Percentiles rank a stretch among this genome's conserved stretches.
Evolutionary conservation across 1,140 invertebrate species (phyloP).

Genomic region (Drosophila lacertosa): DNA sequence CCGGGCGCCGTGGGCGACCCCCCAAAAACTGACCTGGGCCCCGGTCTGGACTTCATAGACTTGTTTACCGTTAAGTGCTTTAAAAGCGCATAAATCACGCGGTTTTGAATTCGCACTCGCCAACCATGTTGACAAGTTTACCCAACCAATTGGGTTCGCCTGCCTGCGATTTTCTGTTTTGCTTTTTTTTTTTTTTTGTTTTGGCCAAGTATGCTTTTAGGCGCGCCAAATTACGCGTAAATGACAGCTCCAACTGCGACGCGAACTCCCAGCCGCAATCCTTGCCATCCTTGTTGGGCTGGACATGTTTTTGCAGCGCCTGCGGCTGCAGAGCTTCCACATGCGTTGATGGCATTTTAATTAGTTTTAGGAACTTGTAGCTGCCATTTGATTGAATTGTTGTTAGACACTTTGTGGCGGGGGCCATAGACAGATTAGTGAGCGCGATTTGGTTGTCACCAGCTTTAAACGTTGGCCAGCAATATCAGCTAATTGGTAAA

Average conservation of each 20-base stretch:
- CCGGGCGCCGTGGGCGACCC: conserved; percentile 12
- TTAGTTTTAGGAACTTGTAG: conserved; percentile 81
- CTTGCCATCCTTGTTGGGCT: conserved; percentile 19
- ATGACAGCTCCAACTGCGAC: conserved; percentile 66
- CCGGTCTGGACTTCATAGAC: conserved; percentile 76
- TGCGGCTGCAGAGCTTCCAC: conserved; percentile 46
- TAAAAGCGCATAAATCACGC: conserved; percentile 82
- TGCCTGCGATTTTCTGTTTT: too few relatives aligned
- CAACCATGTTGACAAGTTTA: conserved; percentile 72
- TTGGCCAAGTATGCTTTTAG: conserved; percentile 52
- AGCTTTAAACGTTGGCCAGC: neutral
- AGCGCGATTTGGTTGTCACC: conserved; percentile 5
- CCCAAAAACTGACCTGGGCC: conserved; percentile 42
- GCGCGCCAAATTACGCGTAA: conserved; percentile 77
- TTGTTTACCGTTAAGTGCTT: conserved; percentile 75
- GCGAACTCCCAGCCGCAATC: conserved; percentile 8
- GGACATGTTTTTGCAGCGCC: conserved; percentile 40
- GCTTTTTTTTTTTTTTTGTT: conserved; percentile 15
- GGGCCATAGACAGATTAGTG: conserved; percentile 8
- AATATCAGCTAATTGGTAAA: neutral
- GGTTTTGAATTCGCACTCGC: conserved; percentile 57
- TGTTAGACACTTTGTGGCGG: conserved; percentile 17
- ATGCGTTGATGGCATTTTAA: conserved; percentile 77
- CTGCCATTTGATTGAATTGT: conserved; percentile 77
- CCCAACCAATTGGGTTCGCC: conserved; percentile 16